A percentile compares a stretch with the other conserved stretches of the same genome.
Conservation (phyloP, 2,888 invertebrate species). For the Ornithoptera priamus region DNA sequence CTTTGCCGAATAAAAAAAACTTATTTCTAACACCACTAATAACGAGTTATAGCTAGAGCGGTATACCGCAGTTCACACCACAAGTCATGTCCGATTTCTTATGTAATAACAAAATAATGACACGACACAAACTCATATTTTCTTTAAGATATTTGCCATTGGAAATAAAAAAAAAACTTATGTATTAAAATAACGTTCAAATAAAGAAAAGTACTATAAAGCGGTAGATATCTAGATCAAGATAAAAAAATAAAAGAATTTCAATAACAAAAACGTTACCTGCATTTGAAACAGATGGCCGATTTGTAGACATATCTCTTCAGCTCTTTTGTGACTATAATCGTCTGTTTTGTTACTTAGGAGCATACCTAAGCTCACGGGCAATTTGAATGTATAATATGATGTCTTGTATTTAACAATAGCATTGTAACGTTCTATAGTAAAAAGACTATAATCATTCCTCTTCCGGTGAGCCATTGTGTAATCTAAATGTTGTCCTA, state of each 20-base stretch:
- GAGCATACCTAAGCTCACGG: constrained; percentile 90
- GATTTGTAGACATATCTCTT: constrained; percentile 90
- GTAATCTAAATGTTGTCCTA: constrained; percentile 90
- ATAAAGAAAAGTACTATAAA: neutral
- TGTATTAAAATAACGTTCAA: neutral
- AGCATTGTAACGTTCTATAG: constrained; percentile 88
- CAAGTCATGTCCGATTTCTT: too few relatives aligned
- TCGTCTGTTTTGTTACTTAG: constrained; percentile 85
- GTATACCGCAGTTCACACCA: too few relatives aligned
- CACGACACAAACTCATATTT: too few relatives aligned
- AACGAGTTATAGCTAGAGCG: too few relatives aligned
- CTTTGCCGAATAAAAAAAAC: too few relatives aligned
- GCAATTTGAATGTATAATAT: constrained; percentile 93
- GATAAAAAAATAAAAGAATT: neutral
- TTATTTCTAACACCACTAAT: too few relatives aligned
- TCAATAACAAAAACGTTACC: constrained; percentile 65
- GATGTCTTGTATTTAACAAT: constrained; percentile 94
- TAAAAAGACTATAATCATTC: constrained; percentile 78
- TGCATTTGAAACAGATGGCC: constrained; percentile 96
- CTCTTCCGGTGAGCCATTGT: constrained; percentile 75
- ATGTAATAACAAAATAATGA: too few relatives aligned
- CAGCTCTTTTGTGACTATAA: constrained; percentile 85
- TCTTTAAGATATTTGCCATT: too few relatives aligned
- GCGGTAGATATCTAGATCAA: neutral
- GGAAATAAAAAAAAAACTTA: too few relatives aligned